phyloP scores from a whole-genome alignment of 2,888 invertebrate species.

The Diaphora mendica region DNA sequence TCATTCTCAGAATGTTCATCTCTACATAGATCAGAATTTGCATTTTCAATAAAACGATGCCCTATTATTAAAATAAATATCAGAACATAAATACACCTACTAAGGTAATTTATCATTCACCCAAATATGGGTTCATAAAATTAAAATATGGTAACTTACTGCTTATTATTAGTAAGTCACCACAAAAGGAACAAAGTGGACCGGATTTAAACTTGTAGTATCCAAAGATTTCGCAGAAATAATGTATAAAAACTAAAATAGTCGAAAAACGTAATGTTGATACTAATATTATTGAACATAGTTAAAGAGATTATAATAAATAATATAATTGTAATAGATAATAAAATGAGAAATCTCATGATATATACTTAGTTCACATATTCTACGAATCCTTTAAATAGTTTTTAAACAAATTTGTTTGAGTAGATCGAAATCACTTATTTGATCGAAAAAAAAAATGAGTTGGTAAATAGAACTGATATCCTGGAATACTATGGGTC shows the following conservation, averaged over 20 bases:
- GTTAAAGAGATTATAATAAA: constrained; percentile 16
- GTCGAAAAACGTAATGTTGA: constrained; percentile 23
- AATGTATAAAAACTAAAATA: constrained; percentile 21
- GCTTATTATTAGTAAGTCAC: constrained; percentile 14
- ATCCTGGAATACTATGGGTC: constrained; percentile 14
- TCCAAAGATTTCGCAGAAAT: constrained; percentile 31
- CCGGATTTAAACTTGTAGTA: neutral
- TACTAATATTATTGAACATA: constrained; percentile 38
- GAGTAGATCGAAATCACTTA: constrained; percentile 27
- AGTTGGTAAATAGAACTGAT: constrained; percentile 25
- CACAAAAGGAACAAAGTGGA: constrained; percentile 10
- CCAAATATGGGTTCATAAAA: constrained; percentile 10
- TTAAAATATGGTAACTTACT: constrained; percentile 15
- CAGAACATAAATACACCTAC: constrained; percentile 30
- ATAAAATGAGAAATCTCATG: constrained; percentile 30
- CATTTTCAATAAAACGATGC: constrained; percentile 44
- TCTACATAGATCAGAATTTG: constrained; percentile 72
- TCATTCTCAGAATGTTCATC: constrained; percentile 58
- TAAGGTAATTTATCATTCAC: constrained; percentile 14
- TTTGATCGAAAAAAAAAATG: constrained; percentile 42
- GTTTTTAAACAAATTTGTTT: constrained; percentile 25
- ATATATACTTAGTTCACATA: constrained; percentile 31
- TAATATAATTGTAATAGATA: constrained; percentile 1
- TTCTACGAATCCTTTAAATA: constrained; percentile 34
- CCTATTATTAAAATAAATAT: constrained; percentile 44